Evolutionary conservation across 2,113 vertebrate genomes (phyloP).

Genomic region (Nettapus auritus): DNA sequence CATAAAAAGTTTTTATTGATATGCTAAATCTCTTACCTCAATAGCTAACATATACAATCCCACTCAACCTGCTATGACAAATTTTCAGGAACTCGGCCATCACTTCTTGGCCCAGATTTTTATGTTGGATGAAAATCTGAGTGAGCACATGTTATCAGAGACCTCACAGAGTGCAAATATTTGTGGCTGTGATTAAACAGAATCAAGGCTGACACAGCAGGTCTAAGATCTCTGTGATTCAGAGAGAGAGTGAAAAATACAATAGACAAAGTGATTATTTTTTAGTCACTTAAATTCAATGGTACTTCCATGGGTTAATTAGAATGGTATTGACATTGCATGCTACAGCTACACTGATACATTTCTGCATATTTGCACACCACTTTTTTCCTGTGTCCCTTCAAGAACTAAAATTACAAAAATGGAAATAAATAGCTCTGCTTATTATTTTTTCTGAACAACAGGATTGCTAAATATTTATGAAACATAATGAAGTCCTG

Average conservation of each 20-base stretch:
- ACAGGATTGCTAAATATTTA: conserved; percentile 43
- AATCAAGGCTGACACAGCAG: neutral
- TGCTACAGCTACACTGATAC: neutral
- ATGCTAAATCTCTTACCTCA: neutral
- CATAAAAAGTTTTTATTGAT: neutral
- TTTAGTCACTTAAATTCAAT: neutral
- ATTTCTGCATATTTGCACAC: neutral
- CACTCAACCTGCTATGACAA: neutral
- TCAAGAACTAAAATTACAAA: conserved; percentile 36
- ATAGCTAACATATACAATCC: neutral
- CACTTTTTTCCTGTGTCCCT: neutral
- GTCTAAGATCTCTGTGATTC: neutral
- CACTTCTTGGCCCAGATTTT: neutral
- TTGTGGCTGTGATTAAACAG: neutral
- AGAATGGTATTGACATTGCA: neutral
- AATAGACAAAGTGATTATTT: neutral
- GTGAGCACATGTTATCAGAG: neutral
- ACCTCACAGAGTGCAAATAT: neutral
- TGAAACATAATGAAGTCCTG: conserved; percentile 5
- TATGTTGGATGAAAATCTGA: neutral
- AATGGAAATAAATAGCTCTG: conserved; percentile 43
- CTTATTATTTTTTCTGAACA: conserved; percentile 45
- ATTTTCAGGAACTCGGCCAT: neutral
- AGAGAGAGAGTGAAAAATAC: neutral
- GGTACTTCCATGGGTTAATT: neutral